phyloP scores from a whole-genome alignment of 1,140 invertebrate species.

The Trypoxylus dichotomus region DNA sequence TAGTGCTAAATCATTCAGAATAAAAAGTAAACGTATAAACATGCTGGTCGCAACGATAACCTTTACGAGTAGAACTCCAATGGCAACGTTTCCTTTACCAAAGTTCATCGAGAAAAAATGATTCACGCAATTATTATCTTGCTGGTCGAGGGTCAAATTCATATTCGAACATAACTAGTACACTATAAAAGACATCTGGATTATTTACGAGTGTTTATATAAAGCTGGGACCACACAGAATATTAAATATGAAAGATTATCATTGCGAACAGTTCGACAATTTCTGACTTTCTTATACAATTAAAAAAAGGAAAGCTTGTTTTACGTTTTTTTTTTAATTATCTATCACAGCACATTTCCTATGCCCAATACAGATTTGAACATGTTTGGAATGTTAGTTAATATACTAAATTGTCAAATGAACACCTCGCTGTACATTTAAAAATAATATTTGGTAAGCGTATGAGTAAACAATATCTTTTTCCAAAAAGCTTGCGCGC shows the following conservation, averaged over 20 bases:
- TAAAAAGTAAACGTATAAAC: neutral
- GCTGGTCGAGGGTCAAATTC: neutral
- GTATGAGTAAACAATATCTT: no score
- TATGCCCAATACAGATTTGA: constrained; percentile 28
- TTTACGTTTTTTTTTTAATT: constrained; percentile 16
- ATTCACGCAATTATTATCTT: neutral
- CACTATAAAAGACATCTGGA: neutral
- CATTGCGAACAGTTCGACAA: neutral
- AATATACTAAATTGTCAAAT: neutral
- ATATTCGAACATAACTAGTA: neutral
- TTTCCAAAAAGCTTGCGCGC: no score
- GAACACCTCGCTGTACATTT: neutral
- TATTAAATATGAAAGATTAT: neutral
- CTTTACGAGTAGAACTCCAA: neutral
- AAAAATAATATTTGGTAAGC: neutral
- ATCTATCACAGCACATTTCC: constrained; percentile 27
- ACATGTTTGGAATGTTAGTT: constrained; percentile 24
- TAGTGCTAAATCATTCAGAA: constrained; percentile 8
- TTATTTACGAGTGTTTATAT: neutral
- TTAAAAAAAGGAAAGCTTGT: neutral
- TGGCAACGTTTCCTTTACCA: neutral
- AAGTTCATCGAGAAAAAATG: neutral
- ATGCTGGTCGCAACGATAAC: neutral
- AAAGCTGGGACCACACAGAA: neutral
- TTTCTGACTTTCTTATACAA: neutral